Evolutionary conservation across 1,140 invertebrate genomes (phyloP), one percentile per base, ranked within the genome.

Genomic region (Brachionus rotundiformis): DNA sequence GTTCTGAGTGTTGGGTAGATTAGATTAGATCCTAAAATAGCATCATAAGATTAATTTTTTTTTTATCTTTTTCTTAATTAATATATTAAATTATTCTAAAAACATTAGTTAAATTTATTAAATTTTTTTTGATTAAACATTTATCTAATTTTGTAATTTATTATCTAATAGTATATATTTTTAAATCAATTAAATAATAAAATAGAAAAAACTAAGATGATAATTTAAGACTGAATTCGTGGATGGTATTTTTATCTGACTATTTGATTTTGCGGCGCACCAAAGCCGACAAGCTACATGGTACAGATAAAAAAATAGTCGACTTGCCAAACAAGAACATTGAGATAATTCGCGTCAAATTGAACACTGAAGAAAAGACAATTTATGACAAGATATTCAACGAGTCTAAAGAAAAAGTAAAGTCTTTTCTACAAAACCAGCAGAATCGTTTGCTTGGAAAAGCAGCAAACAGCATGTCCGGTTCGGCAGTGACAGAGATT

Each of bases 191-290:
- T 41, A 11, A 11, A 41, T 11, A 41, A 41, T 0, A 13, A 41
- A 5, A 6, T 25, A 29, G 36, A 33, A 47, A 47, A 33, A 89
- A 7, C 91, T 92, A n/a, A n/a, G n/a, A n/a, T n/a, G n/a, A n/a
- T n/a, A n/a, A 36, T 36, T 63, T 63, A 7, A 68, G 63, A 33
- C 93, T 92, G 0, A 90, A 90, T 79, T 90, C 92, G 83, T 88
- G 94, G 31, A 87, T 96, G 2, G 91, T 92, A 82, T 92, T 92
- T 0, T 88, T 96, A 0, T 92, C 95, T 84, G 93, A 93, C 82
- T 91, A 91, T 2, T 84, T 96, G 0, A 90, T 96, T 89, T 87
- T 98, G 63, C 88, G 95, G 8, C 89, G 95, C 75, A 95, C 94
- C 0, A 97, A 96, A 87, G 29, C 54, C 1, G 88, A 88, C 47